Base-by-base conservation (phyloP, 2,113 vertebrate genomes). In the Colinus virginianus region DNA sequence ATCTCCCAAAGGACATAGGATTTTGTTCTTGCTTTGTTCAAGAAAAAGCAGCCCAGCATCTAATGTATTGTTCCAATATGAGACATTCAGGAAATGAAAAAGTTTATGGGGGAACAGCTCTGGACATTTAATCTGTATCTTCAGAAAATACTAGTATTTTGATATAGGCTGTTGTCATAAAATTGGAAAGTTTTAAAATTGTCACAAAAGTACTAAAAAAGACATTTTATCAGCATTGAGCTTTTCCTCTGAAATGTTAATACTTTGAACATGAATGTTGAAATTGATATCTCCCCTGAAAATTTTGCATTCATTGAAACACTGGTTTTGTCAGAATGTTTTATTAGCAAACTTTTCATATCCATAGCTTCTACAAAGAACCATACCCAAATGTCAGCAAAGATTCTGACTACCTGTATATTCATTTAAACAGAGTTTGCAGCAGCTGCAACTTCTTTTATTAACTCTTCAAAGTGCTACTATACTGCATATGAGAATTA, bases 31-130 rank as follows among this genome's bases (percentile, higher is more conserved):
- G 14, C 56, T 46, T 83, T 90, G 46, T 83, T 82, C 82, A 83
- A 32, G 25, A 89, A 79, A 92, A 92, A 70, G 42, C 59, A 75
- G 71, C 56, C 94, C 87, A 75, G 36, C 56, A 91, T 88, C 82
- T 86, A 85, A 26, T 30, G 66, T 85, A 83, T 80, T 94, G 72
- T 89, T 89, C 72, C 76, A 84, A 74, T 89, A 80, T 66, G 42
- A 91, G 55, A 96, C 10, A 9, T 11, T 74, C n/a, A 81, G 68
- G 43, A 90, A 90, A 82, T 63, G 70, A 94, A 87, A 85, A 82
- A 64, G 26, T 43, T 82, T 62, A 80, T 67, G 53, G 75, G 23
- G 49, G 61, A 88, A 15, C 16, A 74, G 40, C 46, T 83, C 64
- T 87, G 64, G 92, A 85, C 14, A 58, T 16, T 36, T 26, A 89